Percentiles rank a stretch among this genome's conserved stretches.
phyloP scores from a whole-genome alignment of 2,888 invertebrate genomes.

The Andrena chrysosceles region DNA sequence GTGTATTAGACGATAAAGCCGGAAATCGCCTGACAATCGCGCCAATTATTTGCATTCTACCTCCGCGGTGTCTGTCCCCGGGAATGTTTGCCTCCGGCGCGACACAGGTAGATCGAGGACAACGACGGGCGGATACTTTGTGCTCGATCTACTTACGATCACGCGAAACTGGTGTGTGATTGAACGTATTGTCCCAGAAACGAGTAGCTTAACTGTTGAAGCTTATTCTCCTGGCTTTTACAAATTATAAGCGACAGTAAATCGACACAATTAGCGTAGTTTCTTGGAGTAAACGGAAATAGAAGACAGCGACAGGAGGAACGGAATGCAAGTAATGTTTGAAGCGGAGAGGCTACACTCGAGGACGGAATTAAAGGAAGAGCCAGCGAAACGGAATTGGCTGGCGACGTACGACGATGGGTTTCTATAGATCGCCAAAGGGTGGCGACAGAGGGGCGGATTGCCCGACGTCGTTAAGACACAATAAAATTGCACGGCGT shows the following conservation, averaged over 20 bases:
- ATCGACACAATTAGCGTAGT: neutral
- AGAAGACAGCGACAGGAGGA: neutral
- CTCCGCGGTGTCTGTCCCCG: neutral
- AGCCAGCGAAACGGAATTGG: constrained; percentile 69
- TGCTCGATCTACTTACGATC: too few relatives aligned
- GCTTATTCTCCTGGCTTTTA: too few relatives aligned
- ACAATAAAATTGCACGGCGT: constrained; percentile 76
- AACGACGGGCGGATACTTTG: too few relatives aligned
- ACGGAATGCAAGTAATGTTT: neutral
- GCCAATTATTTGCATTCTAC: constrained; percentile 19
- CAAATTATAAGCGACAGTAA: neutral
- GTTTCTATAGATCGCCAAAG: constrained; percentile 41
- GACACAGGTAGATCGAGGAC: too few relatives aligned
- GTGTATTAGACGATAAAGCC: constrained; percentile 24
- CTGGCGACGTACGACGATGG: constrained; percentile 60
- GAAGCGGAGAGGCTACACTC: constrained; percentile 29
- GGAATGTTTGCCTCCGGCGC: neutral
- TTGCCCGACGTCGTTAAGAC: constrained; percentile 77
- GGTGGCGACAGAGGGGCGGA: constrained; percentile 37
- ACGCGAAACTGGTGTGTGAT: too few relatives aligned
- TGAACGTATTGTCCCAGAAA: too few relatives aligned
- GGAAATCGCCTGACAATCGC: neutral
- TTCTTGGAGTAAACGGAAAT: neutral
- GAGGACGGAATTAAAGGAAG: constrained; percentile 60
- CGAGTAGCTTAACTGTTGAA: too few relatives aligned